Conservation (phyloP, 2,113 vertebrate species). For the Hippolais icterina region DNA sequence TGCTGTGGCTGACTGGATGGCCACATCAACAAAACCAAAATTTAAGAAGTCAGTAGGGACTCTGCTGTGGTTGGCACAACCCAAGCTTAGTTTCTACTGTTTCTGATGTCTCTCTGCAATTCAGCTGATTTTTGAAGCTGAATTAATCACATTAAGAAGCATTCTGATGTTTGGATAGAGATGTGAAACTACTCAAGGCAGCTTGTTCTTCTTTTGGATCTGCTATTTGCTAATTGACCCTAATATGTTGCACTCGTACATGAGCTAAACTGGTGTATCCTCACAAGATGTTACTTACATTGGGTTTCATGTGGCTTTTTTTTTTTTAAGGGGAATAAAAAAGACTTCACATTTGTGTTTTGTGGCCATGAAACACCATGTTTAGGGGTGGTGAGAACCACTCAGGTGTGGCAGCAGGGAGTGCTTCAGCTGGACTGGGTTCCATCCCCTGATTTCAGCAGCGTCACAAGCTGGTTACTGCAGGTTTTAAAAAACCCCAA, state of each 20-base stretch:
- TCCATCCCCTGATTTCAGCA: not conserved
- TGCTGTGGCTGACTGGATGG: not conserved
- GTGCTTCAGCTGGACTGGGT: not conserved
- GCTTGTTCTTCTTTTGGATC: not conserved
- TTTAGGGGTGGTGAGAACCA: not conserved
- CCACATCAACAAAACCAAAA: not conserved
- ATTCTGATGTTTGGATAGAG: not conserved
- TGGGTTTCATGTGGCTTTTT: fast-evolving
- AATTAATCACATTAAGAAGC: not conserved
- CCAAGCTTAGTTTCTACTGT: not conserved
- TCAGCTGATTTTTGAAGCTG: not conserved
- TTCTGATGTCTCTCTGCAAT: not conserved
- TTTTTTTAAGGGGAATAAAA: not conserved
- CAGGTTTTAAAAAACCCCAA: fast-evolving
- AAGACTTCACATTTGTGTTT: fast-evolving
- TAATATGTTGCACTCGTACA: not conserved
- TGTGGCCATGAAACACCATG: fast-evolving
- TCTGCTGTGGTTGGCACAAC: not conserved
- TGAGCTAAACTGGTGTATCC: not conserved
- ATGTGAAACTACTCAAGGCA: not conserved
- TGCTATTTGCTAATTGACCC: not conserved
- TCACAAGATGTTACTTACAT: fast-evolving
- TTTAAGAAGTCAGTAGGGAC: not conserved
- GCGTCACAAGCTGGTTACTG: not conserved
- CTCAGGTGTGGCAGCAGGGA: not conserved